These are phyloP conservation scores for Axis porcinus DNA, from an alignment of 2,113 vertebrate genomes.

Conservation along the genomic window DNA sequence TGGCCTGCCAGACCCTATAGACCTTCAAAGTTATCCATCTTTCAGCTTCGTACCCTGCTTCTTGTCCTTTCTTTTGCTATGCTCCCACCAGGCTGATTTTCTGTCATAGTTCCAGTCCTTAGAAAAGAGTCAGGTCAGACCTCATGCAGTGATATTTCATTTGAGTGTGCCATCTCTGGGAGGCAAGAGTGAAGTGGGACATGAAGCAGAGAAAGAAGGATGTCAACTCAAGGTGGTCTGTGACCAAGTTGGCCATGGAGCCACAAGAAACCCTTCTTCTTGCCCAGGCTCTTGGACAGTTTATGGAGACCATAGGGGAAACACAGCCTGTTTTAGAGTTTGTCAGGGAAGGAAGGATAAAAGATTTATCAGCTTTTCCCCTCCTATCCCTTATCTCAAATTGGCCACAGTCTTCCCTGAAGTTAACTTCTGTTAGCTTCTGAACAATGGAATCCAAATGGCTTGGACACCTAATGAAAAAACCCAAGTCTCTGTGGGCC, in stretches of 20 bases:
- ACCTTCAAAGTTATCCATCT: neutral
- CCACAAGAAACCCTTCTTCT: neutral
- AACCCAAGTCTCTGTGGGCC: neutral
- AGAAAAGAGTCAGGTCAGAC: neutral
- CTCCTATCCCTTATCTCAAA: neutral
- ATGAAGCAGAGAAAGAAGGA: neutral
- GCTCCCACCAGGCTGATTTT: neutral
- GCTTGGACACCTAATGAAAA: neutral
- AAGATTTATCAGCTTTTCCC: neutral
- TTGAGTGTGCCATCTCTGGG: neutral
- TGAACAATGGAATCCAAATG: neutral
- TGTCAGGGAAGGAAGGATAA: neutral
- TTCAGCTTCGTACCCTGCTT: neutral
- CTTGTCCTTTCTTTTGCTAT: neutral
- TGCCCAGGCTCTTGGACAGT: too few species aligned
- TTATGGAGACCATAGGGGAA: neutral
- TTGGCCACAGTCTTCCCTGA: neutral
- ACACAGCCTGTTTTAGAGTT: neutral
- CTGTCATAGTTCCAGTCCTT: neutral
- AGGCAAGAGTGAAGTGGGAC: neutral
- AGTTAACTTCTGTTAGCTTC: neutral
- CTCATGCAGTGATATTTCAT: rapidly evolving
- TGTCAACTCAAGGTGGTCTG: rapidly evolving
- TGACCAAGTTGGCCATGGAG: rapidly evolving
- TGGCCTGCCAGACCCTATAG: rapidly evolving